Percentiles rank a stretch among this genome's conserved stretches.
These are phyloP conservation scores for Temnothorax nylanderi DNA, from an alignment of 1,140 invertebrate genomes.

Conservation along the genomic window DNA sequence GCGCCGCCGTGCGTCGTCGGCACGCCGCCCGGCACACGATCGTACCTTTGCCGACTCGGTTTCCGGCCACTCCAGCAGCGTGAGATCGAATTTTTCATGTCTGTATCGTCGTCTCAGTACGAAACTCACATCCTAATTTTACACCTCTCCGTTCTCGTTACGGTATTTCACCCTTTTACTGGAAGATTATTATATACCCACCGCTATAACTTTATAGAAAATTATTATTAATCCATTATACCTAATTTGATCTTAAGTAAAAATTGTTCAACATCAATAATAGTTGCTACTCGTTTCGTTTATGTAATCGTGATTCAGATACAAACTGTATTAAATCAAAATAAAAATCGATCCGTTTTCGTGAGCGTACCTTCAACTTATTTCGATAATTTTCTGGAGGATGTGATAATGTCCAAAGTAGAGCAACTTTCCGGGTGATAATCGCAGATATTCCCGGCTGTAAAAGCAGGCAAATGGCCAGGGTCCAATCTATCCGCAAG, in stretches of 20 bases:
- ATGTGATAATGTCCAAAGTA: not conserved
- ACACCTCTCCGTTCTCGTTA: not conserved
- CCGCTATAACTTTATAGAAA: not conserved
- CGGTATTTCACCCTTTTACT: not conserved
- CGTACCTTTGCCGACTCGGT: conserved; percentile 33
- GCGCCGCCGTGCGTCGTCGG: conserved; percentile 38
- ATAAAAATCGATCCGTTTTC: not conserved
- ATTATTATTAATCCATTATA: not conserved
- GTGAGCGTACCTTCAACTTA: not conserved
- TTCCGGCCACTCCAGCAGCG: not conserved
- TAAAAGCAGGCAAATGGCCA: conserved; percentile 14
- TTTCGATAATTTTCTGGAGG: not conserved
- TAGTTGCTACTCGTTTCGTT: too few relatives aligned
- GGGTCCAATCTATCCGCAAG: conserved; percentile 17
- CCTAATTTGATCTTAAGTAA: not conserved
- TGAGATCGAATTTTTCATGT: conserved; percentile 42
- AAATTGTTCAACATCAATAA: not conserved
- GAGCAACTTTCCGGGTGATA: not conserved
- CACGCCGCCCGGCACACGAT: conserved; percentile 8
- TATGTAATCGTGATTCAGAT: too few relatives aligned
- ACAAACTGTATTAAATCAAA: not conserved
- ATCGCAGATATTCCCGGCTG: not conserved
- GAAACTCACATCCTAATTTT: conserved; percentile 6
- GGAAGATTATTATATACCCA: not conserved
- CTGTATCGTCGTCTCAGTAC: conserved; percentile 1